These are phyloP conservation scores for Caretta caretta DNA, from an alignment of 2,113 vertebrate genomes.

Conservation along the genomic window DNA sequence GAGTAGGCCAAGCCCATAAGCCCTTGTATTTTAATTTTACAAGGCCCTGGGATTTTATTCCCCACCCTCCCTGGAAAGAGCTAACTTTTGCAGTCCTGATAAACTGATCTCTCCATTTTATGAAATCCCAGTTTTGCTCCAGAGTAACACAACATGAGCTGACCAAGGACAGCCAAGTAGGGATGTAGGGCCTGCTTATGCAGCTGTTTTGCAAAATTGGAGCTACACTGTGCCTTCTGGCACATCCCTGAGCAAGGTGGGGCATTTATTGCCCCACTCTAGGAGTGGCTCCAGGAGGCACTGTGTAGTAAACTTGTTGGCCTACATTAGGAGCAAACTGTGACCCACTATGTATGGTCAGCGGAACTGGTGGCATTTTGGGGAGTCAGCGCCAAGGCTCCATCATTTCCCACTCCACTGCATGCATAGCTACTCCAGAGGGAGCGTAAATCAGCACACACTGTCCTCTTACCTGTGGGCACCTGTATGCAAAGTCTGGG, in stretches of 20 bases:
- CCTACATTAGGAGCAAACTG: background rate
- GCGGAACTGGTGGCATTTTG: background rate
- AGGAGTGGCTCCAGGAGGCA: background rate
- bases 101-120: background rate
- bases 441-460: background rate
- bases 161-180: background rate
- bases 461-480: background rate
- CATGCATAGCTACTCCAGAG: background rate
- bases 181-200: background rate
- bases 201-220: too few relatives aligned
- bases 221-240: too few relatives aligned
- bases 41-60: background rate
- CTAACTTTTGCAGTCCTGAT: background rate
- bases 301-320: background rate
- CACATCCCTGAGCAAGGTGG: too few relatives aligned
- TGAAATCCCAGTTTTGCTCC: background rate
- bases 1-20: background rate
- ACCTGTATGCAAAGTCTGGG: background rate
- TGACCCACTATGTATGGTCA: background rate
- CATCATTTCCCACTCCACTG: background rate
- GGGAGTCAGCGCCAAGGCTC: background rate
- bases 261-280: too few relatives aligned
- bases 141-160: background rate
- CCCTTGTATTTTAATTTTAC: background rate
- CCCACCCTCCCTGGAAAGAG: background rate